These are phyloP conservation scores for Mactra quadrangularis DNA, from an alignment of 1,140 invertebrate species.

Conservation along the genomic window DNA sequence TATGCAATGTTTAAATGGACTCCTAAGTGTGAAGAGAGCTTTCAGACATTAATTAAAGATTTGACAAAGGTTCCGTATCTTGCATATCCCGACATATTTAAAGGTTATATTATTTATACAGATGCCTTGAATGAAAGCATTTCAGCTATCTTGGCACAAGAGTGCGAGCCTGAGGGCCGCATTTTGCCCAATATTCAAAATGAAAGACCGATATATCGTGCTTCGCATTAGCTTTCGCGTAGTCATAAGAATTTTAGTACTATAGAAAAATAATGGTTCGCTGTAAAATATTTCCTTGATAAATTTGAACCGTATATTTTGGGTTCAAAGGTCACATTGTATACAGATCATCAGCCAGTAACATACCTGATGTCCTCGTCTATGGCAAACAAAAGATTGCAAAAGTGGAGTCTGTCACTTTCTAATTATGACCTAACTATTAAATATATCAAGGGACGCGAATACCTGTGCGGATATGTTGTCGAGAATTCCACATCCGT, in stretches of 20 bases:
- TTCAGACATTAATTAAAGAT: conserved; percentile 66
- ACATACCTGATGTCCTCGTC: conserved; percentile 55
- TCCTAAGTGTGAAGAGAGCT: conserved; percentile 58
- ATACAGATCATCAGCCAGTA: conserved; percentile 70
- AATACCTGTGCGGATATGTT: conserved; percentile 59
- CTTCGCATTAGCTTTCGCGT: conserved; percentile 62
- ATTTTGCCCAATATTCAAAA: background rate
- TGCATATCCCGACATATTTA: conserved; percentile 58
- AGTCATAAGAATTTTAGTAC: conserved; percentile 53
- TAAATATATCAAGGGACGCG: conserved; percentile 48
- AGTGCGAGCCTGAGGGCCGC: background rate
- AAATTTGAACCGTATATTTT: conserved; percentile 71
- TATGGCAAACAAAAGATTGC: conserved; percentile 62
- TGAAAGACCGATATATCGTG: conserved; percentile 63
- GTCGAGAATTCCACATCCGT: conserved; percentile 16
- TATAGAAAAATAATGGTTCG: conserved; percentile 68
- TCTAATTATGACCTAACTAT: conserved; percentile 51
- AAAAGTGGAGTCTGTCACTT: conserved; percentile 61
- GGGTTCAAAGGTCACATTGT: conserved; percentile 60
- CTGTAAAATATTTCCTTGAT: conserved; percentile 67
- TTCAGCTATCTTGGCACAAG: conserved; percentile 52
- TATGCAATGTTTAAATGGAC: conserved; percentile 72
- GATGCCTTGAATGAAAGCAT: conserved; percentile 64
- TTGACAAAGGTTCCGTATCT: conserved; percentile 60
- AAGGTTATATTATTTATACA: conserved; percentile 61